Evolutionary conservation across 2,113 vertebrate genomes (phyloP).

Genomic region (Uria aalge): DNA sequence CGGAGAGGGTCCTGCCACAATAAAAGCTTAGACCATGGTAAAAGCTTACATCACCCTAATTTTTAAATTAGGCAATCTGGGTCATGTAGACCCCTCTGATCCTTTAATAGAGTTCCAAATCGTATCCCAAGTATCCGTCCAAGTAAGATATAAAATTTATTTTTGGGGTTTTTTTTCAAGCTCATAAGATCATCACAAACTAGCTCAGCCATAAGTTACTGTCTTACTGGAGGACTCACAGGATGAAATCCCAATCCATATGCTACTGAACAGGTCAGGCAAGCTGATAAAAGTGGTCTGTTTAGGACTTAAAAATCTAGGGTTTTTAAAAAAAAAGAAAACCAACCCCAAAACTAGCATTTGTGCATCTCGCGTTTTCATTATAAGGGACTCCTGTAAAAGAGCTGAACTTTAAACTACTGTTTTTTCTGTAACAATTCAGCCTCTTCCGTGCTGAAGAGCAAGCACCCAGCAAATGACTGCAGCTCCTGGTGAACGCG

Average conservation of each 20-base stretch:
- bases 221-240: not conserved
- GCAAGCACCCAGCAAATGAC: not conserved
- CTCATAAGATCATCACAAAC: not conserved
- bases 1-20: not conserved
- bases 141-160: not conserved
- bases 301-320: not conserved
- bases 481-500: not conserved
- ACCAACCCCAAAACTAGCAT: not conserved
- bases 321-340: not conserved
- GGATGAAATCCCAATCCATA: not conserved
- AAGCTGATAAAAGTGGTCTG: not conserved
- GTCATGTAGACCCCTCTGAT: not conserved
- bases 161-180: not conserved
- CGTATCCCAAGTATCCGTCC: not conserved
- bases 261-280: not conserved
- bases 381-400: not conserved
- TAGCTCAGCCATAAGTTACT: not conserved
- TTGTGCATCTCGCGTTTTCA: not conserved
- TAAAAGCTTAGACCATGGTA: not conserved
- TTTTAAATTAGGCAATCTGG: not conserved
- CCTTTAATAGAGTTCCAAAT: not conserved
- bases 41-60: not conserved
- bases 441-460: not conserved
- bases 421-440: not conserved
- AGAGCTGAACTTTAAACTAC: not conserved